Conservation (phyloP, 2,888 invertebrate genomes). For the Cistogaster globosa region DNA sequence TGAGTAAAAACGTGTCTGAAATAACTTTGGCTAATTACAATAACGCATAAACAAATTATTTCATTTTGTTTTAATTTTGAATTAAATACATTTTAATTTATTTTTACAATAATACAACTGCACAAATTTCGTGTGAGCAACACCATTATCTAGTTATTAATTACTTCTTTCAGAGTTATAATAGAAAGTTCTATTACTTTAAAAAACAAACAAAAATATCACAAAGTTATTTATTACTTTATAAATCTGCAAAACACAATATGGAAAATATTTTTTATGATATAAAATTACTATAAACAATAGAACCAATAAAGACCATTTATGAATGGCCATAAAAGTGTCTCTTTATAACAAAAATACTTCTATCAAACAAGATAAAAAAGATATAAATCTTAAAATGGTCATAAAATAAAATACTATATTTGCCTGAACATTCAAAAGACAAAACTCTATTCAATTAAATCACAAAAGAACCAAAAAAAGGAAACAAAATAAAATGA, state of each 20-base stretch:
- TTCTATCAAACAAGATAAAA: slow-evolving; percentile 7
- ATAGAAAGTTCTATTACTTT: slow-evolving; percentile 30
- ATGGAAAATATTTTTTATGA: slow-evolving; percentile 26
- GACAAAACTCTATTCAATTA: slow-evolving; percentile 39
- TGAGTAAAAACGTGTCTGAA: no score
- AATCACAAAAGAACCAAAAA: slow-evolving; percentile 11
- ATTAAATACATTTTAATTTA: slow-evolving; percentile 14
- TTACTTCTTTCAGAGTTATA: slow-evolving; percentile 1
- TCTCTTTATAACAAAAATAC: slow-evolving; percentile 18
- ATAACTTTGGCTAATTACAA: no score
- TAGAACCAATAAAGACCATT: slow-evolving; percentile 64
- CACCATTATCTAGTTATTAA: no score
- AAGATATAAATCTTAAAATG: slow-evolving; percentile 67
- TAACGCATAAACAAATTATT: no score
- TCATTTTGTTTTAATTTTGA: slow-evolving; percentile 3
- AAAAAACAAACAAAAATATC: background rate
- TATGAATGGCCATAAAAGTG: slow-evolving; percentile 65
- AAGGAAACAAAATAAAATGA: slow-evolving; percentile 40
- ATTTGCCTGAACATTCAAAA: background rate
- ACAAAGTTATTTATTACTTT: slow-evolving; percentile 16
- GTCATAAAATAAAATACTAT: slow-evolving; percentile 60
- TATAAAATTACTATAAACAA: slow-evolving; percentile 65
- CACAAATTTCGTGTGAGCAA: slow-evolving; percentile 34
- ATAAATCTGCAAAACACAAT: slow-evolving; percentile 19
- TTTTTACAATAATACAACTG: slow-evolving; percentile 15